Evolutionary conservation across 2,113 vertebrate species (phyloP).

Genomic region (Hypanus sabinus): DNA sequence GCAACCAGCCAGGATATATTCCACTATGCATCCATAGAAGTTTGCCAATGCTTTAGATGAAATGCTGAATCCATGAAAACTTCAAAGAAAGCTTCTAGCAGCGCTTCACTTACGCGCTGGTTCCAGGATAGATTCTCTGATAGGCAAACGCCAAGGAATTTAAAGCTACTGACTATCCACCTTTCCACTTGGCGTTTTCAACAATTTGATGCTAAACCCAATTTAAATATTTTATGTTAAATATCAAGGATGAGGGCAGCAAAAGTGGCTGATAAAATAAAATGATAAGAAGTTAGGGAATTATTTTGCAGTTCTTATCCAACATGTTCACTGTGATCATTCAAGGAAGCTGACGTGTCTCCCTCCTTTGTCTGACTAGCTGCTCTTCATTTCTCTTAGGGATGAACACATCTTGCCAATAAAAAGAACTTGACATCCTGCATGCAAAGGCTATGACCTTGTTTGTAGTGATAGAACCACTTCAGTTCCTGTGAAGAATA

Average conservation of each 20-base stretch:
- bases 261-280: not conserved
- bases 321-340: not conserved
- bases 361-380: not conserved
- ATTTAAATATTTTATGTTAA: not conserved
- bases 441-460: not conserved
- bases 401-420: not conserved
- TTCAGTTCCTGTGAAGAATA: not conserved
- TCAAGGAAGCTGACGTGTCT: not conserved
- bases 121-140: no score
- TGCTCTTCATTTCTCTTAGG: not conserved
- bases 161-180: no score
- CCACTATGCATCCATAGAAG: no score
- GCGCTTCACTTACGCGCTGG: no score
- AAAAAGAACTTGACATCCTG: not conserved
- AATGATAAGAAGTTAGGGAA: not conserved
- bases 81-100: no score
- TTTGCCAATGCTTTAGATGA: no score
- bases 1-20: no score
- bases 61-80: no score
- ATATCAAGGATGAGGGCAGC: not conserved
- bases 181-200: not conserved
- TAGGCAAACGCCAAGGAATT: no score
- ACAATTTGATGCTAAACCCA: no score
- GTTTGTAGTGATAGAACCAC: not conserved
- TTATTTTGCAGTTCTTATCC: not conserved